Percentiles rank a stretch among this genome's conserved stretches.
Evolutionary conservation across 1,140 invertebrate species (phyloP).

Genomic region (Chrysomallon squamiferum): DNA sequence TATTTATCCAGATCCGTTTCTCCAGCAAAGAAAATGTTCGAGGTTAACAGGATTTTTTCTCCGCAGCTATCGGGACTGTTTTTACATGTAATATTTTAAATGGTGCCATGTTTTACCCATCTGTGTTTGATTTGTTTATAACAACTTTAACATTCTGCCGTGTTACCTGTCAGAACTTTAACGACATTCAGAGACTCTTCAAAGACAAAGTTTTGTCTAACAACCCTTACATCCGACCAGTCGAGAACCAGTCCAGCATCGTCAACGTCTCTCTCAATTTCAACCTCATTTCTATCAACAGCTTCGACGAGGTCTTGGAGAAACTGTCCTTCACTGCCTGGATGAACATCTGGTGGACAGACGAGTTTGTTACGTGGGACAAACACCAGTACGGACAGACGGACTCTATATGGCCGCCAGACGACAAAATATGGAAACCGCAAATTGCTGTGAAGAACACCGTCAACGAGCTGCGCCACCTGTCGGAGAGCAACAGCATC

Average conservation of each 20-base stretch:
- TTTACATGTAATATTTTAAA: no score
- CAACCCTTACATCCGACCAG: neutral
- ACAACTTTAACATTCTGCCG: no score
- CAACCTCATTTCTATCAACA: neutral
- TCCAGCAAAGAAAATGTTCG: no score
- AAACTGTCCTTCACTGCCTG: conserved; percentile 3
- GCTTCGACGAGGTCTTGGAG: neutral
- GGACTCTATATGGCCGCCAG: neutral
- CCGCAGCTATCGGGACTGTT: no score
- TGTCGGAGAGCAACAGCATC: neutral
- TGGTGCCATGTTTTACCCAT: no score
- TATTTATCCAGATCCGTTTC: no score
- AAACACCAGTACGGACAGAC: neutral
- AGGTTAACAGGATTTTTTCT: no score
- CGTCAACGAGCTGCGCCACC: neutral
- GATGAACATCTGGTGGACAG: neutral
- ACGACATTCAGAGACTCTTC: neutral
- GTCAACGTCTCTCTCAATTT: neutral
- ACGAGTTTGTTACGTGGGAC: neutral
- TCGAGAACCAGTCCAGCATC: neutral
- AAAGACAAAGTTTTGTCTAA: neutral
- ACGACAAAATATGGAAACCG: neutral
- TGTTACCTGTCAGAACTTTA: neutral
- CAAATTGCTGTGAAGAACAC: neutral
- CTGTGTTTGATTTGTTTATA: no score